These are phyloP conservation scores for Erpornis zantholeuca DNA, from an alignment of 2,113 vertebrate genomes.

Conservation along the genomic window DNA sequence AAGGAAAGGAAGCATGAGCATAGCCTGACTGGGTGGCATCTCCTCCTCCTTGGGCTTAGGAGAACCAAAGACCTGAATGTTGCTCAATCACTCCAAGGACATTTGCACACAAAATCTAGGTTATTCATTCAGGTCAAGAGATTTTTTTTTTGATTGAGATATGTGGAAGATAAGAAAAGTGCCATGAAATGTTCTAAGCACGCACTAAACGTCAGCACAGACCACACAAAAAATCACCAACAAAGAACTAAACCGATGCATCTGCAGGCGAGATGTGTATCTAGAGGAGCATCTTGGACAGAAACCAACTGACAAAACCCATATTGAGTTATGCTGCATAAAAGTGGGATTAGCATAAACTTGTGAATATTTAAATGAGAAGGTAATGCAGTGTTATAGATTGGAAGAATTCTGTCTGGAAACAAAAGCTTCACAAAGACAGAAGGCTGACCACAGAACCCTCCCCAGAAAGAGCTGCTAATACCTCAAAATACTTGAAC, in stretches of 20 bases:
- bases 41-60: not conserved
- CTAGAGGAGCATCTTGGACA: not conserved
- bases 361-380: not conserved
- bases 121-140: not conserved
- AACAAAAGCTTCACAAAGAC: not conserved
- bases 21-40: not conserved
- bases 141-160: not conserved
- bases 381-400: not conserved
- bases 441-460: not conserved
- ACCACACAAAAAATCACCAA: not conserved
- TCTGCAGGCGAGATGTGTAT: not conserved
- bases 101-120: not conserved
- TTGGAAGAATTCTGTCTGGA: not conserved
- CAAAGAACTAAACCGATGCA: not conserved
- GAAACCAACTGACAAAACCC: not conserved
- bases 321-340: not conserved
- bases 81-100: not conserved
- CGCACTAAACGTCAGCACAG: not conserved
- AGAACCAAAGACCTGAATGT: not conserved
- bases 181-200: not conserved
- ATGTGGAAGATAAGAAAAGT: not conserved
- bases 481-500: conserved; percentile 1
- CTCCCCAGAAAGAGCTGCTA: not conserved
- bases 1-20: conserved; percentile 3
- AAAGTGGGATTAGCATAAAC: not conserved